Evolutionary conservation across 2,888 invertebrate species (phyloP).

Genomic region (Brachyptera risi): DNA sequence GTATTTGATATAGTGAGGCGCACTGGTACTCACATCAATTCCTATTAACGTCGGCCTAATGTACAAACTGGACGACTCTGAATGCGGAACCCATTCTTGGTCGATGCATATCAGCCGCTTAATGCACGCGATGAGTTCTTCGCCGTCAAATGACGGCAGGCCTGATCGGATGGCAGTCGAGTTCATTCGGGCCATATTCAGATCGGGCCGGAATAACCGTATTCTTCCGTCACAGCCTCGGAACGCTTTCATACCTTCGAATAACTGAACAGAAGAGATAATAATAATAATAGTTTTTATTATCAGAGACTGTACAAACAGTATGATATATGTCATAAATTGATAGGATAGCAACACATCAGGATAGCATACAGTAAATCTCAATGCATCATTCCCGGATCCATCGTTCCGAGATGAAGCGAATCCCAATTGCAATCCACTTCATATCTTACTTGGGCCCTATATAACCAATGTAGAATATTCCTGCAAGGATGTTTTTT

Average conservation of each 20-base stretch:
- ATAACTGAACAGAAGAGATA: slow-evolving; percentile 65
- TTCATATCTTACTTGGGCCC: no score
- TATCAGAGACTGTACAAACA: no score
- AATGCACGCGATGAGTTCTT: slow-evolving; percentile 81
- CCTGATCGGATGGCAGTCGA: slow-evolving; percentile 77
- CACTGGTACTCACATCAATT: slow-evolving; percentile 74
- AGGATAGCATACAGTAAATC: no score
- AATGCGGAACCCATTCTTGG: slow-evolving; percentile 96
- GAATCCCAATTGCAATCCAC: no score
- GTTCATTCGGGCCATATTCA: slow-evolving; percentile 94
- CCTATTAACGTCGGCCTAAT: slow-evolving; percentile 95
- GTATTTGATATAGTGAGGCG: neutral
- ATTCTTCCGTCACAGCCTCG: slow-evolving; percentile 89
- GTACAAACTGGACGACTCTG: slow-evolving; percentile 86
- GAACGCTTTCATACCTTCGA: slow-evolving; percentile 98
- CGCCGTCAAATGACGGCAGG: slow-evolving; percentile 82
- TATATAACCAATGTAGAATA: no score
- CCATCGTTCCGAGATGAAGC: no score
- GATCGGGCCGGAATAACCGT: slow-evolving; percentile 88
- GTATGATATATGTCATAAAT: no score
- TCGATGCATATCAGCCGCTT: slow-evolving; percentile 84
- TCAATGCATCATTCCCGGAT: no score
- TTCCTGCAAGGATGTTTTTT: no score
- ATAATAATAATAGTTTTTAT: no score
- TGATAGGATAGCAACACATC: no score